phyloP scores from a whole-genome alignment of 2,888 invertebrate species.

The Drosophila falleni region DNA sequence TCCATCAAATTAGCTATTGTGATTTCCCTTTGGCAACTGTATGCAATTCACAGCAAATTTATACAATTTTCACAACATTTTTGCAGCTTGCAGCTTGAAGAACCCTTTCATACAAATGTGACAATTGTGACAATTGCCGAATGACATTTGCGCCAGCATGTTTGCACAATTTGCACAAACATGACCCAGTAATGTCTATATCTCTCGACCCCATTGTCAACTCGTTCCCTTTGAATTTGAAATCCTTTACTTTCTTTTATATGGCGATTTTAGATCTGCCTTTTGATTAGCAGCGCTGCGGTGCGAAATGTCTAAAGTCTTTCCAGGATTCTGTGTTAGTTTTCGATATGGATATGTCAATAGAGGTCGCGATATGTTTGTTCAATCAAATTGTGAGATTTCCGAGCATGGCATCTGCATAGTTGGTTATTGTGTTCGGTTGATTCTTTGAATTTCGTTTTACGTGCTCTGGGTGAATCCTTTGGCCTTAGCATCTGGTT shows the following conservation, averaged over 20 bases:
- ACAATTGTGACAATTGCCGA: constrained; percentile 1
- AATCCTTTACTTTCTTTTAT: constrained; percentile 27
- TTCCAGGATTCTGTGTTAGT: constrained; percentile 35
- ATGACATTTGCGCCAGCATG: constrained; percentile 38
- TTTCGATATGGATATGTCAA: constrained; percentile 54
- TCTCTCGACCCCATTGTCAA: constrained; percentile 37
- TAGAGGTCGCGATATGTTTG: constrained; percentile 40
- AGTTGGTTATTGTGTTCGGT: constrained; percentile 22
- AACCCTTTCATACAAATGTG: constrained; percentile 48
- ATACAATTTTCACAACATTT: constrained; percentile 52
- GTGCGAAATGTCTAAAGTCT: constrained; percentile 27
- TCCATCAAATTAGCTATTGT: constrained; percentile 37
- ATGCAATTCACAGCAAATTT: constrained; percentile 38
- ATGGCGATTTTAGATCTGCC: constrained; percentile 31
- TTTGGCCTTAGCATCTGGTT: constrained; percentile 42
- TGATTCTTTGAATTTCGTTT: constrained; percentile 39
- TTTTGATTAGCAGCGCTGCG: constrained; percentile 51
- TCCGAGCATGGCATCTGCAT: constrained; percentile 57
- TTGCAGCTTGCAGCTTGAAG: constrained; percentile 69
- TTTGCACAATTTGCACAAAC: constrained; percentile 60
- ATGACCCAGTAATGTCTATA: constrained; percentile 60
- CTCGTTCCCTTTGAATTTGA: constrained; percentile 20
- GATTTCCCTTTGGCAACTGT: constrained; percentile 24
- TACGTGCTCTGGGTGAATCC: constrained; percentile 53
- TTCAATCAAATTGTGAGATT: constrained; percentile 46